Percentiles rank a stretch among this genome's conserved stretches.
phyloP scores from a whole-genome alignment of 2,113 vertebrate species.

The Plectropomus leopardus region DNA sequence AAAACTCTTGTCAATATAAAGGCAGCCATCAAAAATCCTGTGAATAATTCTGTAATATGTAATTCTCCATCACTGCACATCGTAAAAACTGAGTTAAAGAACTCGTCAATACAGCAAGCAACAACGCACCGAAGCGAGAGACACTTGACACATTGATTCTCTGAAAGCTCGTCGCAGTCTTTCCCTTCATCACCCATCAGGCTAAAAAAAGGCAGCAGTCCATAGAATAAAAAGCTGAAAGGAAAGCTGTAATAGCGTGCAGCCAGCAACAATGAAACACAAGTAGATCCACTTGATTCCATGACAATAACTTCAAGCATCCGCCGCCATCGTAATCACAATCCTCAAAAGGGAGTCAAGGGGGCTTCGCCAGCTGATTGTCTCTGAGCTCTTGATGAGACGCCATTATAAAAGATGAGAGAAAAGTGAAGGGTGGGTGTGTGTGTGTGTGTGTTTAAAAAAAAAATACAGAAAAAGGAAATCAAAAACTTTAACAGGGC shows the following conservation, averaged over 20 bases:
- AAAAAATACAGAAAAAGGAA: constrained; percentile 50
- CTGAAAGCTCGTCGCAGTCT: not conserved
- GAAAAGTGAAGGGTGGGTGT: constrained; percentile 16
- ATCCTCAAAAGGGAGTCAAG: constrained; percentile 64
- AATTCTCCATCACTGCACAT: constrained; percentile 7
- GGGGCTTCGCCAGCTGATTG: constrained; percentile 71
- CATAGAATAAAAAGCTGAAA: constrained; percentile 16
- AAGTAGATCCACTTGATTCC: constrained; percentile 73
- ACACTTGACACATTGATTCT: not conserved
- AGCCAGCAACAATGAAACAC: constrained; percentile 39
- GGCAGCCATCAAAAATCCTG: constrained; percentile 3
- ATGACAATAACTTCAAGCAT: constrained; percentile 63
- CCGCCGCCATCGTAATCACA: constrained; percentile 62
- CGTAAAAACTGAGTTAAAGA: constrained; percentile 23
- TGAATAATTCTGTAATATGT: constrained; percentile 17
- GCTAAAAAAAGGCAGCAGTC: constrained; percentile 19
- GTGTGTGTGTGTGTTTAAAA: not conserved
- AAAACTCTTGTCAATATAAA: constrained; percentile 22
- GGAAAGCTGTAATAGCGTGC: not conserved
- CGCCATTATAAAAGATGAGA: constrained; percentile 69
- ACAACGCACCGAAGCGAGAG: not conserved
- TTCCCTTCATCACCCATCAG: constrained; percentile 2
- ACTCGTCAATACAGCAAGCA: not conserved
- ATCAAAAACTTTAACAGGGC: constrained; percentile 76
- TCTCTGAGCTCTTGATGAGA: constrained; percentile 74